Conservation (phyloP, 2,888 invertebrate species). For the Drosophila barbarae region DNA sequence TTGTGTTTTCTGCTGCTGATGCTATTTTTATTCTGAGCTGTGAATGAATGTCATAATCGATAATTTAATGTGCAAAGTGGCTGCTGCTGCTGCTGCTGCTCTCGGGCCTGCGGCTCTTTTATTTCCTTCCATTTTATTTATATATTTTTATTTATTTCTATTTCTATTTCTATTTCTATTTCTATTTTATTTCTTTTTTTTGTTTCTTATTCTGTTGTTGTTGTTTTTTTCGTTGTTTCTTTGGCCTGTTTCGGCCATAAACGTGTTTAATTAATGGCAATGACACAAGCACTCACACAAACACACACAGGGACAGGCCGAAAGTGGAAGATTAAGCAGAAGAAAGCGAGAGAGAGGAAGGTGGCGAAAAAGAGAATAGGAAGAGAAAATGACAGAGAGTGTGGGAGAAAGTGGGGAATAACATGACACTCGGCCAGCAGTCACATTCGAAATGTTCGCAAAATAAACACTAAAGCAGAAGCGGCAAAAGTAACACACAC, state of each 20-base stretch:
- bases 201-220: constrained; percentile 3
- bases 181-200: background rate
- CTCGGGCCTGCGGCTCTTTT: constrained; percentile 26
- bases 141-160: background rate
- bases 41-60: constrained; percentile 74
- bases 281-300: constrained; percentile 52
- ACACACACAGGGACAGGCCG: constrained; percentile 15
- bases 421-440: constrained; percentile 64
- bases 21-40: constrained; percentile 66
- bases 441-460: constrained; percentile 65
- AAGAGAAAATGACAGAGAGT: background rate
- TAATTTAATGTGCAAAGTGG: constrained; percentile 69
- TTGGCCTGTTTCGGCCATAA: constrained; percentile 48
- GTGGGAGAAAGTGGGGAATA: constrained; percentile 17
- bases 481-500: constrained; percentile 52
- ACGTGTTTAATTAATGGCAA: constrained; percentile 73
- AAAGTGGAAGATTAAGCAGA: constrained; percentile 33
- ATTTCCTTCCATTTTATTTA: constrained; percentile 1
- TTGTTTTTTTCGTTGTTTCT: constrained; percentile 5
- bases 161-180: constrained; percentile 1
- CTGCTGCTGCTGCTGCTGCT: constrained; percentile 19
- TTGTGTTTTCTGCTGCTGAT: constrained; percentile 32
- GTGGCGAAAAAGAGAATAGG: background rate
- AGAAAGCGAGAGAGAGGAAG: constrained; percentile 9
- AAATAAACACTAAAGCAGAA: constrained; percentile 67